phyloP scores from a whole-genome alignment of 2,797 vertebrate genomes.

The Prionace glauca region DNA sequence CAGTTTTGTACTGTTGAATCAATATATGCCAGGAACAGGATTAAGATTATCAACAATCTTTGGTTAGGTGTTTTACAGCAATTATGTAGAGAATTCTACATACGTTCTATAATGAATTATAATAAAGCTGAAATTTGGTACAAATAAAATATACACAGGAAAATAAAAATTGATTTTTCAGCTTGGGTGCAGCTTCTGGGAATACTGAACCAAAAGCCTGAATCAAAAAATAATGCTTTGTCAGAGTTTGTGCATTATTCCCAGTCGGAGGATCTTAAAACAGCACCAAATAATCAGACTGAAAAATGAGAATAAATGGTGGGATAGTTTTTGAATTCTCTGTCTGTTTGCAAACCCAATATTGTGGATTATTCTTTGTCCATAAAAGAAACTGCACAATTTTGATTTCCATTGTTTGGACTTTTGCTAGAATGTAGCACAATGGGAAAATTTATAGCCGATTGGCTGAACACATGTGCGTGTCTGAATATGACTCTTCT shows the following conservation, averaged over 20 bases:
- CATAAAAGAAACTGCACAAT: not conserved
- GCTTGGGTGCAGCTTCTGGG: not conserved
- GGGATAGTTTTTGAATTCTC: not conserved
- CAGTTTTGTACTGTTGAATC: not conserved
- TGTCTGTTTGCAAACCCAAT: not conserved
- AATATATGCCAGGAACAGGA: not conserved
- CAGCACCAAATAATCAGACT: not conserved
- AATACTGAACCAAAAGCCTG: not conserved
- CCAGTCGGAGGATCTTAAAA: not conserved
- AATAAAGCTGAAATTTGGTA: not conserved
- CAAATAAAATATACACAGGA: not conserved
- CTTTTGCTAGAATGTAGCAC: not conserved
- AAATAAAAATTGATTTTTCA: slow-evolving; percentile 15
- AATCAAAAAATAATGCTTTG: not conserved
- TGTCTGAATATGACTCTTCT: not conserved
- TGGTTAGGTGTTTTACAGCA: not conserved
- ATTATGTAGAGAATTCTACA: not conserved
- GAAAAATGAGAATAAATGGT: not conserved
- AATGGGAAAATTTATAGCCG: not conserved
- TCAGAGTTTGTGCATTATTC: not conserved
- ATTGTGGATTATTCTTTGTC: not conserved
- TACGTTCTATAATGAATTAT: not conserved
- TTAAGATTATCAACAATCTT: not conserved
- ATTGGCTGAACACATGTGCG: not conserved
- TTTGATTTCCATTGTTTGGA: not conserved